Evolutionary conservation across 2,888 invertebrate genomes (phyloP).

Genomic region (Pyrocoelia pectoralis): DNA sequence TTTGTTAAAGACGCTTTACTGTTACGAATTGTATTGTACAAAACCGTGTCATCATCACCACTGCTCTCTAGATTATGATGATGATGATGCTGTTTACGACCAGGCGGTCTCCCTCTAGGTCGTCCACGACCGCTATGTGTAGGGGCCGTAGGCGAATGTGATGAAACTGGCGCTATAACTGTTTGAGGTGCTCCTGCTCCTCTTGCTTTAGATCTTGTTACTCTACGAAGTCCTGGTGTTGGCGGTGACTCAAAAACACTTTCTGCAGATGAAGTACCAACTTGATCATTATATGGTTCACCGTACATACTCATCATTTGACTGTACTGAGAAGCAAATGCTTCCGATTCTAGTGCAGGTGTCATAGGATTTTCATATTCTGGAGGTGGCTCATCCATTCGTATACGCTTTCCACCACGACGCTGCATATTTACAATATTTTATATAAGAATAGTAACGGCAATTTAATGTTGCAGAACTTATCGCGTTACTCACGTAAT

Average conservation of each 20-base stretch:
- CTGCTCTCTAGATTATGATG: constrained; percentile 53
- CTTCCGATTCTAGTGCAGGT: constrained; percentile 63
- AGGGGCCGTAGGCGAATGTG: constrained; percentile 57
- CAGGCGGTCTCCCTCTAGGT: constrained; percentile 63
- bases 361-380: constrained; percentile 81
- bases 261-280: constrained; percentile 52
- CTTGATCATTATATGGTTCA: constrained; percentile 52
- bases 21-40: constrained; percentile 84
- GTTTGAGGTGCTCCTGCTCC: constrained; percentile 35
- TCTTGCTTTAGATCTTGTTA: constrained; percentile 70
- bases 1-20: constrained; percentile 84
- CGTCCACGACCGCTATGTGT: constrained; percentile 53
- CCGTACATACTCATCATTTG: constrained; percentile 50
- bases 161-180: constrained; percentile 45
- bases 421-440: no score
- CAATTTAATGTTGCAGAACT: no score
- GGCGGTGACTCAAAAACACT: constrained; percentile 64
- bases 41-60: constrained; percentile 82
- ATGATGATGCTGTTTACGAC: constrained; percentile 60
- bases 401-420: constrained; percentile 87
- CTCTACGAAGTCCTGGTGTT: constrained; percentile 68
- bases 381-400: constrained; percentile 91
- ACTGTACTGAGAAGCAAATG: constrained; percentile 60
- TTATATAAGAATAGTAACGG: no score
- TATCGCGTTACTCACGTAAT: no score